These are phyloP conservation scores for Sternarchorhynchus goeldii DNA, from an alignment of 2,797 vertebrate genomes.

Conservation along the genomic window DNA sequence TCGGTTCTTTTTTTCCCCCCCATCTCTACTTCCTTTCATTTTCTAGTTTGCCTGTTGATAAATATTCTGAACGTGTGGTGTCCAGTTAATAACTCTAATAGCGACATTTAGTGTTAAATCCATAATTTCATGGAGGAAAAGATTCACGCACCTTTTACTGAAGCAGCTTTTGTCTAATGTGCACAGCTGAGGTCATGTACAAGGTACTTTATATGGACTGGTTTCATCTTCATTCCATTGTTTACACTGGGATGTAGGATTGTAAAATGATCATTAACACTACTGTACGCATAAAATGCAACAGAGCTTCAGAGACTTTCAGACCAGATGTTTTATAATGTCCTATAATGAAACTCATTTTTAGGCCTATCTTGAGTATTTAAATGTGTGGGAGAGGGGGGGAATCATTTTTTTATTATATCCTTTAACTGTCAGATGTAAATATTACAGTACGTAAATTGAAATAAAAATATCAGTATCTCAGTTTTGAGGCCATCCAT, in stretches of 20 bases:
- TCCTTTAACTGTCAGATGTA: not conserved
- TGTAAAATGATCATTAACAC: too few species aligned
- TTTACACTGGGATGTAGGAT: too few species aligned
- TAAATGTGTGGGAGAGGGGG: not conserved
- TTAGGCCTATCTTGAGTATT: not conserved
- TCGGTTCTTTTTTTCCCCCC: not conserved
- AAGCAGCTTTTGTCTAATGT: not conserved
- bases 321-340: too few species aligned
- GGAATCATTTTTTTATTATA: not conserved
- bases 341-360: too few species aligned
- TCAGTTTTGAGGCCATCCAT: not conserved
- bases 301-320: too few species aligned
- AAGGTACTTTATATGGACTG: not conserved
- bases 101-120: not conserved
- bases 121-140: not conserved
- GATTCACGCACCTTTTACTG: not conserved
- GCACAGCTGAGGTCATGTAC: not conserved
- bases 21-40: not conserved
- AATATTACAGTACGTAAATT: not conserved
- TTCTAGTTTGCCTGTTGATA: not conserved
- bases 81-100: not conserved
- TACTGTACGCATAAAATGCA: too few species aligned
- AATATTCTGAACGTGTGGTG: not conserved
- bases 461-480: conserved; percentile 38
- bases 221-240: too few species aligned